Conservation (phyloP, 92 coral and sea anemone species). For the Bergia puertoricense region DNA sequence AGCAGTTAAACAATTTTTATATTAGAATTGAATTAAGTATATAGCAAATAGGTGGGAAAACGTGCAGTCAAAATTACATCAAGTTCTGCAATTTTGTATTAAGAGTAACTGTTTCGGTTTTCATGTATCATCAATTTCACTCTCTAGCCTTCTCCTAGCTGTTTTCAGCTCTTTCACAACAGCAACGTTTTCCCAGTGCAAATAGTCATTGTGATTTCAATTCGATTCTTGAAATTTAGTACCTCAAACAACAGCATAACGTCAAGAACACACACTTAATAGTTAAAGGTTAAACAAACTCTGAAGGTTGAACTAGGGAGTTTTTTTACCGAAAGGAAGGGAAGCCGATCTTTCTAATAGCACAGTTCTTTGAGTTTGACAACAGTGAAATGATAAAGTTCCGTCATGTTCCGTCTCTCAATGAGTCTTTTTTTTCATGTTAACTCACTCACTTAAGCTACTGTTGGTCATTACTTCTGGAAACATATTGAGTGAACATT, state of each 20-base stretch:
- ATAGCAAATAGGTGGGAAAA: neutral
- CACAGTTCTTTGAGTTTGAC: neutral
- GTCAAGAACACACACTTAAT: neutral
- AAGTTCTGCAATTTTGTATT: no score
- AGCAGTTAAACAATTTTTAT: neutral
- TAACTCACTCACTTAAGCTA: neutral
- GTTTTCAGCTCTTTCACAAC: neutral
- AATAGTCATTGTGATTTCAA: neutral
- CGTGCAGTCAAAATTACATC: neutral
- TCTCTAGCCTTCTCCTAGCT: neutral
- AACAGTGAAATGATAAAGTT: neutral
- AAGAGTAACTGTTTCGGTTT: neutral
- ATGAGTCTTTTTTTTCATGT: neutral
- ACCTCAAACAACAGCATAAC: slow-evolving; percentile 1
- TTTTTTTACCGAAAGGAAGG: neutral
- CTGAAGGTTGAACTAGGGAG: neutral
- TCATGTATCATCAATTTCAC: neutral
- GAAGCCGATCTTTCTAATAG: neutral
- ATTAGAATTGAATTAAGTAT: neutral
- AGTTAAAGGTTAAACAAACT: slow-evolving; percentile 10
- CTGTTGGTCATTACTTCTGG: neutral
- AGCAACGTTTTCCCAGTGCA: slow-evolving; percentile 25
- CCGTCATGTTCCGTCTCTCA: no score
- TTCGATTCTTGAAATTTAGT: neutral
- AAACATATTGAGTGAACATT: neutral